These are phyloP conservation scores for Fregetta grallaria DNA, from an alignment of 2,113 vertebrate species.

Conservation along the genomic window DNA sequence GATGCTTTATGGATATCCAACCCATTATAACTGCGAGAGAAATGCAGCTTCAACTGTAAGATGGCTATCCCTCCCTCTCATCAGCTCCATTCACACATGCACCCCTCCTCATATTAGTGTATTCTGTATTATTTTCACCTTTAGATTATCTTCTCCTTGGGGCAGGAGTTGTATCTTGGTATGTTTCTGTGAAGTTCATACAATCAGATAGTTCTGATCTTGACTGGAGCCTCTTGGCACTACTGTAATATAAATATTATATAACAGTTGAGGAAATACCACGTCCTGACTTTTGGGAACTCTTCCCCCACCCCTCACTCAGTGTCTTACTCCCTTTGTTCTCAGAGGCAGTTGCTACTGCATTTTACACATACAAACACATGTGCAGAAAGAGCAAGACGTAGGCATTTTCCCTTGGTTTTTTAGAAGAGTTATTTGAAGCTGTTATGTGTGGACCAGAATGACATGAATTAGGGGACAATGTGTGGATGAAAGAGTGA, in stretches of 20 bases:
- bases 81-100: not conserved
- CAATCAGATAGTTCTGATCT: not conserved
- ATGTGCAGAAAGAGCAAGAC: not conserved
- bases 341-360: not conserved
- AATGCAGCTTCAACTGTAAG: not conserved
- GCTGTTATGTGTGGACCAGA: not conserved
- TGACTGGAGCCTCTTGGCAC: not conserved
- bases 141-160: not conserved
- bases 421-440: not conserved
- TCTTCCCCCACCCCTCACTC: not conserved
- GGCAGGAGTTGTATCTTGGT: not conserved
- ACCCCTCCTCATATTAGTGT: not conserved
- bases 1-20: not conserved
- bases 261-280: not conserved
- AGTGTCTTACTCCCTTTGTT: not conserved
- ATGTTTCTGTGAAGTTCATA: not conserved
- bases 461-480: not conserved
- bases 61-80: not conserved
- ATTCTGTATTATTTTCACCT: not conserved
- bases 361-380: not conserved
- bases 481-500: not conserved
- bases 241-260: conserved; percentile 5
- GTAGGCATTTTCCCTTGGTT: not conserved
- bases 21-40: not conserved
- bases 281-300: not conserved